phyloP scores from a whole-genome alignment of 92 coral and sea anemone species.

The Porites rus region DNA sequence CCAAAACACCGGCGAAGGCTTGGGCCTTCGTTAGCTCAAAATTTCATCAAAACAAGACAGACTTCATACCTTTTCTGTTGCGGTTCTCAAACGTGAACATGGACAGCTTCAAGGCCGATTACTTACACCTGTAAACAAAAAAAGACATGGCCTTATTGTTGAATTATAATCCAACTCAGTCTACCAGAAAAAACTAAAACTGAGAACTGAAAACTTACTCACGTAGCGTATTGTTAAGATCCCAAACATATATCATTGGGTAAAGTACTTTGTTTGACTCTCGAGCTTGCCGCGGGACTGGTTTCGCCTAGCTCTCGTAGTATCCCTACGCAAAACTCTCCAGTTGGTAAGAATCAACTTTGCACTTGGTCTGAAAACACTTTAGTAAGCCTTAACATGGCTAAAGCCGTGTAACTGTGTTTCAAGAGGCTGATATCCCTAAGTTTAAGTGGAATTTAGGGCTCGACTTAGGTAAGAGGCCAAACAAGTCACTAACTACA shows the following conservation, averaged over 20 bases:
- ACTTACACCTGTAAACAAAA: too few relatives aligned
- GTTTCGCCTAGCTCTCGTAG: too few relatives aligned
- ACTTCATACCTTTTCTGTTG: neutral
- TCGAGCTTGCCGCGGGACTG: too few relatives aligned
- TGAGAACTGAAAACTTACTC: too few relatives aligned
- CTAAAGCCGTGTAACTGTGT: neutral
- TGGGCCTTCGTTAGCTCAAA: neutral
- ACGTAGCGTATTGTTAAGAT: too few relatives aligned
- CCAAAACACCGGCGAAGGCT: neutral
- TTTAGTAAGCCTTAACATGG: neutral
- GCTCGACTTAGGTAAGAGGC: slow-evolving; percentile 8
- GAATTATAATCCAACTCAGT: too few relatives aligned
- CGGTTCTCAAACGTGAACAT: neutral
- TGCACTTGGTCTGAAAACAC: neutral
- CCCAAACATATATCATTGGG: too few relatives aligned
- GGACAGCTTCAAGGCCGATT: neutral
- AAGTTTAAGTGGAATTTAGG: neutral
- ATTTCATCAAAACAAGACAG: neutral
- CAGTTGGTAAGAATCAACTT: neutral
- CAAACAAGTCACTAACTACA: neutral
- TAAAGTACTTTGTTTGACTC: neutral
- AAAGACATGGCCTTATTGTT: too few relatives aligned
- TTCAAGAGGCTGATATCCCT: neutral
- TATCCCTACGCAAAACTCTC: neutral
- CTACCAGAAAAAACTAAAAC: too few relatives aligned